These are phyloP conservation scores for Chironomus tentans DNA, from an alignment of 2,888 invertebrate species.

Conservation along the genomic window DNA sequence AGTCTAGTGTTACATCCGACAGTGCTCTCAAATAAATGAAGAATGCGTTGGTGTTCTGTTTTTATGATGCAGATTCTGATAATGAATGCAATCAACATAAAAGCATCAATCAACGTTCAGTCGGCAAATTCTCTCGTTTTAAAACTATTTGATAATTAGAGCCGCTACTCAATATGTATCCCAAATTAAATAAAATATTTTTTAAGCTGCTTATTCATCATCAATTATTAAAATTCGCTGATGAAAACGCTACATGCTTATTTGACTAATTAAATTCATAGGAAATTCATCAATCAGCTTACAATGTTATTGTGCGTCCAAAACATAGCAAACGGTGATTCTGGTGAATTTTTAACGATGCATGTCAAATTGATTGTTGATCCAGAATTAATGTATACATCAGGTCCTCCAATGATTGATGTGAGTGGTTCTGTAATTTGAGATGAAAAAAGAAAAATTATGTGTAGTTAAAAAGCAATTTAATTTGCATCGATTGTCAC, in stretches of 20 bases:
- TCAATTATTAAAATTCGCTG: background rate
- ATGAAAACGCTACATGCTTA: background rate
- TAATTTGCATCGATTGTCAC: too few relatives aligned
- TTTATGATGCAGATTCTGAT: too few relatives aligned
- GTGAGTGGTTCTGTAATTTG: constrained; percentile 50
- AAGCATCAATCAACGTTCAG: too few relatives aligned
- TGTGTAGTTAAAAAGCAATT: background rate
- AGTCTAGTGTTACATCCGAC: too few relatives aligned
- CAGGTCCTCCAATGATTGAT: constrained; percentile 53
- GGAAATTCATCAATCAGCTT: constrained; percentile 32
- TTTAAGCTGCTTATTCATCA: background rate
- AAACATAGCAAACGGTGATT: constrained; percentile 75
- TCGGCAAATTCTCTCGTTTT: too few relatives aligned
- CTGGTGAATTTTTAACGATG: constrained; percentile 49
- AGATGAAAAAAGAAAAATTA: background rate
- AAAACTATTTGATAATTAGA: too few relatives aligned
- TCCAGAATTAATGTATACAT: constrained; percentile 58
- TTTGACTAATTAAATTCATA: background rate
- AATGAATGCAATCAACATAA: too few relatives aligned
- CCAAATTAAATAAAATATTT: background rate
- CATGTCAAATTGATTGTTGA: constrained; percentile 60
- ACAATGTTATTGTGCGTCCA: constrained; percentile 86
- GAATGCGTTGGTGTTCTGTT: too few relatives aligned
- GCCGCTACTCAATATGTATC: background rate
- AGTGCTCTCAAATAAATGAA: too few relatives aligned